Base-by-base conservation (phyloP, 2,888 invertebrate genomes). In the Petrolisthes cinctipes region DNA sequence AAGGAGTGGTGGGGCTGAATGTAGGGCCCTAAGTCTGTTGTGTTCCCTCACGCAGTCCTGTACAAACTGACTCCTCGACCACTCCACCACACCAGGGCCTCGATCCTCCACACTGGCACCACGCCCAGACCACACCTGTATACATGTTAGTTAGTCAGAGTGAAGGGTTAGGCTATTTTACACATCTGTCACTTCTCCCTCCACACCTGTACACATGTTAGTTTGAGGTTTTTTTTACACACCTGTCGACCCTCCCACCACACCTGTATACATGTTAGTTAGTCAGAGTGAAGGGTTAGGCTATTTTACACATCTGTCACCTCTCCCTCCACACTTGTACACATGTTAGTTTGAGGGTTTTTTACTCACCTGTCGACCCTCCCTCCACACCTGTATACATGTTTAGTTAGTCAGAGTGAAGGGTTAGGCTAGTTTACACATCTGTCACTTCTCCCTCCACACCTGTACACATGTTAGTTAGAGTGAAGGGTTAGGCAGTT, bases 1-100 rank as follows among this genome's bases (percentile, higher is more conserved):
- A 2, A 82, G 61, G 3, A 90, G 89, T 4, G 89, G 86, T 2
- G 86, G 84, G 7, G 86, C 89, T 9, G 78, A 53, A 66, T 90
- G 90, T 4, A 89, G 85, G 6, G 83, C 51, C 23, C 90, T 54
- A n/a, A 84, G 83, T 20, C 82, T 83, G 85, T 90, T 90, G 78
- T 90, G 90, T 51, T 90, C 90, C 54, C 83, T 37, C 9, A 90
- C 80, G 66, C 90, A 90, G 56, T 90, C 90, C 37, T 82, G 73
- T 3, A 90, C 88, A 73, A 90, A 90, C 51, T 84, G 86, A 71
- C 88, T 88, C n/a, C 86, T 78, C 9, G 88, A 57, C 89, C 88
- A 90, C 78, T 90, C 90, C 51, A 90, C 83, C 81, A 83, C 83
- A 0, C 89, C 89, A 0, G 84, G 68, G n/a, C 86, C 86, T 4